A percentile compares a stretch with the other conserved stretches of the same genome.
Conservation (phyloP, 2,113 vertebrate genomes). For the Urocynchramus pylzowi region DNA sequence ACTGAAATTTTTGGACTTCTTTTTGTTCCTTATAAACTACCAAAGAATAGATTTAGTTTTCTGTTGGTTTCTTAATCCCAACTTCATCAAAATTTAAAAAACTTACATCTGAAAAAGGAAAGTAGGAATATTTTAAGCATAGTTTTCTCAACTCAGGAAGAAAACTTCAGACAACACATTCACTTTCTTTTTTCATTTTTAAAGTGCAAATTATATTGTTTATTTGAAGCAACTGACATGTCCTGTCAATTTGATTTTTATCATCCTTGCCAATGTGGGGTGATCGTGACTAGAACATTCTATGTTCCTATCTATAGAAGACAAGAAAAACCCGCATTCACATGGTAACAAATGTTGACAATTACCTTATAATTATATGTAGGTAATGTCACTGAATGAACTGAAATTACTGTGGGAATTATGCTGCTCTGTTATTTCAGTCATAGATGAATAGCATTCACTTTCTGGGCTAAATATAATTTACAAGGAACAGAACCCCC, state of each 20-base stretch:
- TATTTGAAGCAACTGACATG: constrained; percentile 25
- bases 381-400: constrained; percentile 79
- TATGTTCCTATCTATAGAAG: constrained; percentile 18
- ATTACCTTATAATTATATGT: constrained; percentile 79
- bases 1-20: neutral
- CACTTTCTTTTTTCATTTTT: constrained; percentile 22
- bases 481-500: constrained; percentile 50
- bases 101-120: neutral
- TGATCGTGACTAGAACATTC: constrained; percentile 32
- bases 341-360: constrained; percentile 73
- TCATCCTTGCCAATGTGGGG: constrained; percentile 26
- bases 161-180: constrained; percentile 54
- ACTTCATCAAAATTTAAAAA: neutral
- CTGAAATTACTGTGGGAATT: constrained; percentile 78
- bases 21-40: neutral
- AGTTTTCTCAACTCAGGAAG: constrained; percentile 9
- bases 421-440: constrained; percentile 68
- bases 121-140: neutral
- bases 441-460: constrained; percentile 60
- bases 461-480: constrained; percentile 65
- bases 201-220: constrained; percentile 38
- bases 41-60: neutral
- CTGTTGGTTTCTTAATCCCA: neutral
- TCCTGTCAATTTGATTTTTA: constrained; percentile 51
- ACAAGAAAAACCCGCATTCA: constrained; percentile 40